These are phyloP conservation scores for Phrynosoma blainvillii DNA, from an alignment of 2,113 vertebrate species.

Conservation along the genomic window DNA sequence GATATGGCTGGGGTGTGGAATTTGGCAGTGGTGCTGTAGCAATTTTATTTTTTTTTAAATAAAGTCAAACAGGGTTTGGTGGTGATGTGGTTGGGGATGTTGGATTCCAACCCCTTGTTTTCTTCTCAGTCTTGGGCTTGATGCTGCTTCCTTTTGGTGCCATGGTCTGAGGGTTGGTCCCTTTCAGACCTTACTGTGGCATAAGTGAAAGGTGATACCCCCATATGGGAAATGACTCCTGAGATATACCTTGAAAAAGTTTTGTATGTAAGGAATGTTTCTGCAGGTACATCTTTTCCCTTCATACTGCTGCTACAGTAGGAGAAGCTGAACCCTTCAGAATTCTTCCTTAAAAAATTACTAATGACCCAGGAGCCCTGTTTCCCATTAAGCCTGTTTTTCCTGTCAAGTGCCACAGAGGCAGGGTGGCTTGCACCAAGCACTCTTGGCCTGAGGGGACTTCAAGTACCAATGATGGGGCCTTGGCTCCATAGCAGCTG, in stretches of 20 bases:
- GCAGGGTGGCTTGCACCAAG: background rate
- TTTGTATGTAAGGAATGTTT: background rate
- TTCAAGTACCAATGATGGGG: background rate
- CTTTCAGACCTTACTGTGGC: background rate
- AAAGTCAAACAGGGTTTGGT: conserved; percentile 37
- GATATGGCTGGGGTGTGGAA: background rate
- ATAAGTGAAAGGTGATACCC: background rate
- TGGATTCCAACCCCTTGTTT: conserved; percentile 2
- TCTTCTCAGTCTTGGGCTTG: conserved; percentile 24
- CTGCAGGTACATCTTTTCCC: background rate
- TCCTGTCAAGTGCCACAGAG: background rate
- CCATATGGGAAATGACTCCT: background rate
- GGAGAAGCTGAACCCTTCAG: background rate
- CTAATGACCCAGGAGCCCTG: background rate
- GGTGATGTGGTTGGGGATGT: background rate
- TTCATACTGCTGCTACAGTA: background rate
- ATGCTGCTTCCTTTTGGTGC: conserved; percentile 3
- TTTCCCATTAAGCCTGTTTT: background rate
- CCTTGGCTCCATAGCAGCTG: conserved; percentile 8
- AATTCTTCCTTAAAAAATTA: background rate
- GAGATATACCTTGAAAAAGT: background rate
- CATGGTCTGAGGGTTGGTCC: background rate
- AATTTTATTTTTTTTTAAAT: background rate
- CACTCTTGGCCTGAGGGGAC: conserved; percentile 10
- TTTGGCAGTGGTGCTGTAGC: background rate